Evolutionary conservation across 2,113 vertebrate species (phyloP), one percentile per base, ranked within the genome.

Genomic region (Oncorhynchus keta): DNA sequence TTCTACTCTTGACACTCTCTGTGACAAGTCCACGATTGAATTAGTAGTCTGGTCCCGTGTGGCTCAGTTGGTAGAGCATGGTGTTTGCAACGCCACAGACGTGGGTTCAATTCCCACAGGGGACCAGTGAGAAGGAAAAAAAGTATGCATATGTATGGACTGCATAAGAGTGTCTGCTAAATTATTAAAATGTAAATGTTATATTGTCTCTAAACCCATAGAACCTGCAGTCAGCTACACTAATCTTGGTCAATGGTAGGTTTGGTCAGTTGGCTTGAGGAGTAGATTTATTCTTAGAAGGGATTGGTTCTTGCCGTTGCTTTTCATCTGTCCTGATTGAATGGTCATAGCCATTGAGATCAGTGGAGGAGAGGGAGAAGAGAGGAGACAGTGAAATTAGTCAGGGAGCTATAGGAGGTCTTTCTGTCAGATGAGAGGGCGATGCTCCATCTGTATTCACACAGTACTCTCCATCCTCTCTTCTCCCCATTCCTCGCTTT

Each of bases 351-450:
- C 69, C 67, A 80, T 30, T 70, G 76, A 79, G 87, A 81, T 76
- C 57, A 84, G 79, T 73, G 76, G 79, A 79, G 64, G 74, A 30
- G 49, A 66, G 76, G 7, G 61, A 18, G 24, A 22, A 51, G 61
- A 64, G 64, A 66, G 65, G 26, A 67, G 65, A 32, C n/a, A 24
- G 61, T 71, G 74, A 51, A 79, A 89, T 89, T 76, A 77, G 82
- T 88, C 80, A 84, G 30, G 57, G 28, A 32, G 85, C 80, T 81
- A 32, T 32, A 76, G 82, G 84, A 86, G 79, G 81, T 80, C 64
- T 81, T 51, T 22, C 74, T 81, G 74, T 84, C 79, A 81, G 35
- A 65, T 59, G 14, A 78, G 75, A 77, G 64, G n/a, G 59, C 69
- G 61, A 88, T 77, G 67, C 79, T 79, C 45, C 68, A 28, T 16